phyloP scores from a whole-genome alignment of 2,113 vertebrate species.

The Paratilapia polleni region DNA sequence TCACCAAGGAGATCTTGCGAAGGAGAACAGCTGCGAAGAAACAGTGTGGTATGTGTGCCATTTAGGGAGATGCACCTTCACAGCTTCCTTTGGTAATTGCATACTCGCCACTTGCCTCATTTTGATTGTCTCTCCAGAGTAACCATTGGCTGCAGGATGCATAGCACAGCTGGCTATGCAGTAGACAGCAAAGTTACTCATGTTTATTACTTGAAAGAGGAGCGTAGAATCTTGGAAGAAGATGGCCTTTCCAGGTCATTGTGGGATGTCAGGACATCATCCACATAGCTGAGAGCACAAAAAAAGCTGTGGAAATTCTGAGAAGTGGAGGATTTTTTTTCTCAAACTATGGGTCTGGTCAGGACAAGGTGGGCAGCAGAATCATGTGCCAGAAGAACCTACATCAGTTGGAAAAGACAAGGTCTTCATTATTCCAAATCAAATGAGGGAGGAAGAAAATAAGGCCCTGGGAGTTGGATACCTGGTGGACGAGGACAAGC shows the following conservation, averaged over 20 bases:
- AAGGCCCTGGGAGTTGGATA: neutral
- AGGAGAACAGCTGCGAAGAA: neutral
- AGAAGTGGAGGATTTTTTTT: constrained; percentile 24
- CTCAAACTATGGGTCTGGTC: constrained; percentile 24
- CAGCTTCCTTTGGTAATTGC: too few relatives aligned
- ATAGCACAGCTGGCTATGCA: too few relatives aligned
- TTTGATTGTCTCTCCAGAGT: too few relatives aligned
- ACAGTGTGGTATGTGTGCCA: constrained; percentile 28
- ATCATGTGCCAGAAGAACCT: too few relatives aligned
- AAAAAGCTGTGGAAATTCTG: constrained; percentile 13
- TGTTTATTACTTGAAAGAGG: neutral
- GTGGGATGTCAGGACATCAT: constrained; percentile 36
- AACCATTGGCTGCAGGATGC: too few relatives aligned
- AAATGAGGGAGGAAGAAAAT: neutral
- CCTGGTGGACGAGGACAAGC: neutral
- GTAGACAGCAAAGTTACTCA: too few relatives aligned
- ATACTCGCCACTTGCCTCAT: too few relatives aligned
- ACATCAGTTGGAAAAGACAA: neutral
- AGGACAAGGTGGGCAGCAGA: constrained; percentile 16
- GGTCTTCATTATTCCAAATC: constrained; percentile 7
- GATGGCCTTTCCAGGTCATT: too few relatives aligned
- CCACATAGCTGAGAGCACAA: constrained; percentile 3
- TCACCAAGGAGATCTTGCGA: neutral
- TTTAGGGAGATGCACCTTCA: too few relatives aligned
- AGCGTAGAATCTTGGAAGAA: neutral